Evolutionary conservation across 2,113 vertebrate genomes (phyloP).

Genomic region (Melanerpes aurifrons): DNA sequence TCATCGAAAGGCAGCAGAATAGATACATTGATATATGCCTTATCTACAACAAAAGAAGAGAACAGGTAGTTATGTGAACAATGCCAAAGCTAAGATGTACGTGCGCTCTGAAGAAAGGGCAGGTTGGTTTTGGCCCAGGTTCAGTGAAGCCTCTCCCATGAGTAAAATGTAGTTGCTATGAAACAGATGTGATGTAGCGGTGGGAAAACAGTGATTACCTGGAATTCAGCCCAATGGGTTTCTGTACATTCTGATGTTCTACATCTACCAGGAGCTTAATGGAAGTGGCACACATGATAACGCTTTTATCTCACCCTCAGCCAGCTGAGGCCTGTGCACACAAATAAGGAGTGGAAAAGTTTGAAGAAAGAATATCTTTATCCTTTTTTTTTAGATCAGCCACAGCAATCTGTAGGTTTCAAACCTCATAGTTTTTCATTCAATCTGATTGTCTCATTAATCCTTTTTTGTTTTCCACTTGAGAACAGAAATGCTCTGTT

Average conservation of each 20-base stretch:
- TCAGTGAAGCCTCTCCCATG: not conserved
- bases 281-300: constrained; percentile 6
- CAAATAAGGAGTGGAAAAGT: constrained; percentile 28
- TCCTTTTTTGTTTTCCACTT: not conserved
- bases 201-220: not conserved
- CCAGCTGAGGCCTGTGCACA: not conserved
- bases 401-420: constrained; percentile 41
- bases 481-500: constrained; percentile 4
- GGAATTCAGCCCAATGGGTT: constrained; percentile 8
- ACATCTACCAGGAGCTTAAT: not conserved
- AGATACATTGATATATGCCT: constrained; percentile 14
- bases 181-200: not conserved
- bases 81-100: not conserved
- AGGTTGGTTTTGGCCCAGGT: not conserved
- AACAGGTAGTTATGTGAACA: constrained; percentile 4
- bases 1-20: constrained; percentile 23
- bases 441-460: not conserved
- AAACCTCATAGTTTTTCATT: not conserved
- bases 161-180: not conserved
- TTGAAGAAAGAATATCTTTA: constrained; percentile 1
- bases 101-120: not conserved
- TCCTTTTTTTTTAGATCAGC: not conserved
- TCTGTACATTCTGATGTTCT: constrained; percentile 1
- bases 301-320: constrained; percentile 21
- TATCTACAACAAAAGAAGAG: not conserved